phyloP scores from a whole-genome alignment of 2,888 invertebrate genomes.

The Cryptocheilus praepositus region DNA sequence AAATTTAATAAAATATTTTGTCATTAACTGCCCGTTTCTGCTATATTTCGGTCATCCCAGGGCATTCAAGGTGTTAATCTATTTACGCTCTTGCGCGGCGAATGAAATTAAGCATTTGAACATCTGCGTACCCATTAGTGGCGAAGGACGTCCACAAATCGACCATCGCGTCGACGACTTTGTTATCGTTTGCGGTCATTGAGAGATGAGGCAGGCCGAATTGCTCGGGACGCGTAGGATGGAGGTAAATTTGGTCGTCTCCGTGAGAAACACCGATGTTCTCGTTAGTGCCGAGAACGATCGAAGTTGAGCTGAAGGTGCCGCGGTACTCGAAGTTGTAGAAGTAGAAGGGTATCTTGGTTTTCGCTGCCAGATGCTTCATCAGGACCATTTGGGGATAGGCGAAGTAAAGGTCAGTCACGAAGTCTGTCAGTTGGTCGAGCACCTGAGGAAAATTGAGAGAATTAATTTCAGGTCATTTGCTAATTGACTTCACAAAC shows the following conservation, averaged over 20 bases:
- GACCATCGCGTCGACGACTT: conserved; percentile 14
- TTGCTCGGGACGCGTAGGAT: not conserved
- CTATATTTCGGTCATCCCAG: no score
- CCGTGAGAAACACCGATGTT: not conserved
- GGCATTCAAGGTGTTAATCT: no score
- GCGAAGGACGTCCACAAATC: conserved; percentile 26
- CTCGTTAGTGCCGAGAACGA: not conserved
- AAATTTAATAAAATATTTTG: no score
- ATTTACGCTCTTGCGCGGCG: no score
- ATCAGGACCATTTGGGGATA: not conserved
- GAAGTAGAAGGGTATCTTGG: not conserved
- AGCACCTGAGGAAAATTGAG: conserved; percentile 5
- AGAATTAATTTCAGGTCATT: no score
- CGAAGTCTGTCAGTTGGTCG: not conserved
- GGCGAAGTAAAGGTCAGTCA: not conserved
- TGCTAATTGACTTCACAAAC: no score
- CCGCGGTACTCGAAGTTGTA: conserved; percentile 14
- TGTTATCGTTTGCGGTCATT: conserved; percentile 38
- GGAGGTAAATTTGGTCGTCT: not conserved
- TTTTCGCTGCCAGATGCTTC: not conserved
- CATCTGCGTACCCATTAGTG: conserved; percentile 17
- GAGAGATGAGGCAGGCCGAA: conserved; percentile 34
- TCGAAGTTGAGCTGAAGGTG: conserved; percentile 19
- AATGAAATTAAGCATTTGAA: not conserved
- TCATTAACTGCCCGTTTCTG: no score